phyloP scores from a whole-genome alignment of 2,113 vertebrate species.

The Gymnogyps californianus region DNA sequence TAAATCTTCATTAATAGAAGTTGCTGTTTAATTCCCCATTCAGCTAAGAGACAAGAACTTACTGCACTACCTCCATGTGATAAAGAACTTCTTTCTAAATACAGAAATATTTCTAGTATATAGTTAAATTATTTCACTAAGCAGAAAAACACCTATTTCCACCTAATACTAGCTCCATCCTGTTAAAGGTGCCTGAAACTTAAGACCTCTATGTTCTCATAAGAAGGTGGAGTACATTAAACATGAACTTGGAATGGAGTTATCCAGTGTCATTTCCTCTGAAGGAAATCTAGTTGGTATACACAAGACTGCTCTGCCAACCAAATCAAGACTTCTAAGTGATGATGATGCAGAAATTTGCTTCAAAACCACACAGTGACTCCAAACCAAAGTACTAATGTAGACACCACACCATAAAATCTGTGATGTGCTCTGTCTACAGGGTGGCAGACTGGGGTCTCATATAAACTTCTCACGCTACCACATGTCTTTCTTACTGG shows the following conservation, averaged over 20 bases:
- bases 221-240: neutral
- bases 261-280: neutral
- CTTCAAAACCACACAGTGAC: neutral
- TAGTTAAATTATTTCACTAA: neutral
- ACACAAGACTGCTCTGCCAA: neutral
- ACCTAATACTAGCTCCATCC: neutral
- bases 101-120: neutral
- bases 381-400: neutral
- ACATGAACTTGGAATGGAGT: neutral
- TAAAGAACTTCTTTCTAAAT: neutral
- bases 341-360: neutral
- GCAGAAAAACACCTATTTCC: neutral
- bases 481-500: neutral
- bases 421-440: neutral
- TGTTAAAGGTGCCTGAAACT: neutral
- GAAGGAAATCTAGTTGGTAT: neutral
- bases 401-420: neutral
- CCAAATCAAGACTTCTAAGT: neutral
- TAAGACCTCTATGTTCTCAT: neutral
- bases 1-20: neutral
- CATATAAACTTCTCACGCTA: neutral
- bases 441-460: neutral
- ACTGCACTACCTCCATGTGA: neutral
- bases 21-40: neutral
- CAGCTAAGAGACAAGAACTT: neutral